phyloP scores from a whole-genome alignment of 92 coral and sea anemone genomes.

The Epizoanthus fatuus region DNA sequence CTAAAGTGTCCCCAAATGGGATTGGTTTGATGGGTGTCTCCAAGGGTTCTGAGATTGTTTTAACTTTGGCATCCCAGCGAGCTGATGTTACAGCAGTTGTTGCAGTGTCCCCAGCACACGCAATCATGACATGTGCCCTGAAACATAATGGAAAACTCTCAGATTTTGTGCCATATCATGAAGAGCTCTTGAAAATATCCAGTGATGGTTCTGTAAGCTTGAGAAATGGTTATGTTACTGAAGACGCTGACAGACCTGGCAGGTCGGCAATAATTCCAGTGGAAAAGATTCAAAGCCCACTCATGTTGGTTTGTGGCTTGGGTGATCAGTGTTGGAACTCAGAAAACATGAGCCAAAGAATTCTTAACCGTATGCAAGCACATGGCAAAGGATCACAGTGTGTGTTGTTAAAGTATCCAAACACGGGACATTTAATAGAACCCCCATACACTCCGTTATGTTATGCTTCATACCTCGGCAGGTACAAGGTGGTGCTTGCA shows the following conservation, averaged over 20 bases:
- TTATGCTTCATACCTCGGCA: constrained; percentile 43
- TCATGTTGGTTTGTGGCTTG: constrained; percentile 58
- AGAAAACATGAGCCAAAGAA: constrained; percentile 32
- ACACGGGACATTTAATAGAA: constrained; percentile 83
- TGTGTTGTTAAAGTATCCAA: constrained; percentile 61
- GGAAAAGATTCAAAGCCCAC: constrained; percentile 62
- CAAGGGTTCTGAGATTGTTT: constrained; percentile 68
- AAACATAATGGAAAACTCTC: constrained; percentile 31
- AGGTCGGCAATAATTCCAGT: constrained; percentile 62
- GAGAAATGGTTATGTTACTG: constrained; percentile 1
- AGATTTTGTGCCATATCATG: not conserved
- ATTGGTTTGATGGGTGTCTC: constrained; percentile 78
- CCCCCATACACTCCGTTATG: constrained; percentile 74
- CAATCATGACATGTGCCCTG: constrained; percentile 30
- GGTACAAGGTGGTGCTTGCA: not conserved
- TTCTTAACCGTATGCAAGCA: constrained; percentile 52
- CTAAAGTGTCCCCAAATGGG: constrained; percentile 52
- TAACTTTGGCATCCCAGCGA: constrained; percentile 65
- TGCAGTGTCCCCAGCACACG: constrained; percentile 45
- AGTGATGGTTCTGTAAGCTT: constrained; percentile 37
- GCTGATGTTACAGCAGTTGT: constrained; percentile 64
- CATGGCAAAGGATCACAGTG: constrained; percentile 66
- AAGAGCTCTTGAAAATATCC: not conserved
- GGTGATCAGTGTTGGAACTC: constrained; percentile 47
- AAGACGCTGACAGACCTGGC: constrained; percentile 26